These are phyloP conservation scores for Echeneis naucrates DNA, from an alignment of 2,797 vertebrate genomes.

Conservation along the genomic window DNA sequence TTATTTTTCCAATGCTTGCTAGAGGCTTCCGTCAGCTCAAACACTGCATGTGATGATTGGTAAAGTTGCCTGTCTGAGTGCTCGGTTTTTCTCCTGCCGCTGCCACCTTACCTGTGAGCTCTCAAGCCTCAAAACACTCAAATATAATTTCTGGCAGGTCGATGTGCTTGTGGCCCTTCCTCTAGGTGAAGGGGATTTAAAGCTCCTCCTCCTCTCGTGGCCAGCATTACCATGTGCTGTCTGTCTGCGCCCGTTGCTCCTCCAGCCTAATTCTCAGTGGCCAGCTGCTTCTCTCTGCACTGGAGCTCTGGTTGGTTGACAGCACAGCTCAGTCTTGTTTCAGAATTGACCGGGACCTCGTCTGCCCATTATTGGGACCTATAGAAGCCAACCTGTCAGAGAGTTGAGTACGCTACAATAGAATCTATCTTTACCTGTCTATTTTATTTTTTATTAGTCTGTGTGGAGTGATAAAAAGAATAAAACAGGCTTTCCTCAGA, in stretches of 20 bases:
- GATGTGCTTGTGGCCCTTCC: constrained; percentile 65
- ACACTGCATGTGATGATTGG: constrained; percentile 43
- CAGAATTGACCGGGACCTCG: constrained; percentile 45
- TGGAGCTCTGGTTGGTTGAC: constrained; percentile 44
- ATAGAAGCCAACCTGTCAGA: constrained; percentile 47
- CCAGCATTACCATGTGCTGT: constrained; percentile 60
- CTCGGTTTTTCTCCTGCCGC: constrained; percentile 32
- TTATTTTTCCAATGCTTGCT: constrained; percentile 20
- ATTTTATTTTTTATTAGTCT: constrained; percentile 38
- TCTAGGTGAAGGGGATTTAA: constrained; percentile 63
- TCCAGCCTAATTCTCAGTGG: constrained; percentile 40
- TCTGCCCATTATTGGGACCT: constrained; percentile 40
- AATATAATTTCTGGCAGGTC: constrained; percentile 64
- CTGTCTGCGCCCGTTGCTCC: constrained; percentile 39
- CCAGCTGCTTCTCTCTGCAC: constrained; percentile 33
- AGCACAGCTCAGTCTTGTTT: constrained; percentile 55
- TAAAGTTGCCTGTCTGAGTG: constrained; percentile 35
- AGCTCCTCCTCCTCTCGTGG: constrained; percentile 55
- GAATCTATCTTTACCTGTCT: constrained; percentile 37
- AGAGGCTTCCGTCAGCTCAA: constrained; percentile 27
- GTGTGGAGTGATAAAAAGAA: constrained; percentile 29
- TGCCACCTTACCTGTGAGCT: constrained; percentile 61
- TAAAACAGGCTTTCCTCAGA: constrained; percentile 13
- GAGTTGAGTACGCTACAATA: constrained; percentile 27
- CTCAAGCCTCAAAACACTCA: constrained; percentile 63